Evolutionary conservation across 2,113 vertebrate species (phyloP).

Genomic region (Oplegnathus fasciatus): DNA sequence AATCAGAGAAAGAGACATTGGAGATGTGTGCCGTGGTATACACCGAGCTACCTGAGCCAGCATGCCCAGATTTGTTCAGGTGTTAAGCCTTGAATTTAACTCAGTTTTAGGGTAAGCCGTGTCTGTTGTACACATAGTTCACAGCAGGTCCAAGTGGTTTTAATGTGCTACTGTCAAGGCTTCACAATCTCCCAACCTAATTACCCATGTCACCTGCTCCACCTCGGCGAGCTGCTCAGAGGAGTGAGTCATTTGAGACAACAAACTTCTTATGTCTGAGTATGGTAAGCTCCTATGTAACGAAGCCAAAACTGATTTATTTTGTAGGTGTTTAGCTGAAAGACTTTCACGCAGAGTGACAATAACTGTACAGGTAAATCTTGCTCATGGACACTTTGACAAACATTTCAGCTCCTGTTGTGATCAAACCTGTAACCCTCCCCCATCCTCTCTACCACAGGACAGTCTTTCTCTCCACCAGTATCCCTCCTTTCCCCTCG

Average conservation of each 20-base stretch:
- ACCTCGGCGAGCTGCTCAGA: slow-evolving; percentile 35
- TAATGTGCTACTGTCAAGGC: slow-evolving; percentile 43
- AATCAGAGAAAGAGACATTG: neutral
- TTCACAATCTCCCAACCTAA: slow-evolving; percentile 58
- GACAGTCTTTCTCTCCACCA: neutral
- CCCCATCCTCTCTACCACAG: neutral
- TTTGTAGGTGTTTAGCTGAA: slow-evolving; percentile 4
- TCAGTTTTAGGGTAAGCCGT: neutral
- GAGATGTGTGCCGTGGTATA: no score
- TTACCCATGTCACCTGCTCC: slow-evolving; percentile 55
- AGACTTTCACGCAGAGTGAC: neutral
- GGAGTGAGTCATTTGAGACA: slow-evolving; percentile 50
- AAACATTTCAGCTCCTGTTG: neutral
- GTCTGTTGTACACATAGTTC: neutral
- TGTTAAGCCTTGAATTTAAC: neutral
- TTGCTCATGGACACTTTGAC: slow-evolving; percentile 11
- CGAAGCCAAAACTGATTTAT: slow-evolving; percentile 25
- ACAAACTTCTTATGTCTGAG: neutral
- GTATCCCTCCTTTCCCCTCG: neutral
- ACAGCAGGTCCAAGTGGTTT: slow-evolving; percentile 39
- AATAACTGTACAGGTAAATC: slow-evolving; percentile 19
- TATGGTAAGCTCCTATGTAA: neutral
- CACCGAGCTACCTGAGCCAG: neutral
- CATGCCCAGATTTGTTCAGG: neutral
- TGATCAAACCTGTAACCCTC: slow-evolving; percentile 5